These are phyloP conservation scores for Myotis planiceps DNA, from an alignment of 2,797 vertebrate genomes.

Conservation along the genomic window DNA sequence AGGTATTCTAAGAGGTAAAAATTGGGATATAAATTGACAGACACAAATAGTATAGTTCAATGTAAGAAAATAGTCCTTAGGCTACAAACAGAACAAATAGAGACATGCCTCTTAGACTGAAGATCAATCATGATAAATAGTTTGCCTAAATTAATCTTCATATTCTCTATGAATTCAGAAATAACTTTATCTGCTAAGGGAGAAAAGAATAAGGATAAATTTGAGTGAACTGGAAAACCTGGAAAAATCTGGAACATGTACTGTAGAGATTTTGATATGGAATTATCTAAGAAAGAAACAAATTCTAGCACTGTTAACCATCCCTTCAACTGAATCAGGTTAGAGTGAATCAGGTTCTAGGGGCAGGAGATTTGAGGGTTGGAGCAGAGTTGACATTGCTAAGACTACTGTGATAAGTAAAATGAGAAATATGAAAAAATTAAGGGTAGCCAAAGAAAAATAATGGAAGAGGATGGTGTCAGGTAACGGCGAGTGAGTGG, in stretches of 20 bases:
- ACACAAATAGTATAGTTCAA: background rate
- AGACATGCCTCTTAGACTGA: background rate
- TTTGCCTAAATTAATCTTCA: background rate
- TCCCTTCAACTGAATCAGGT: background rate
- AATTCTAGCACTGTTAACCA: background rate
- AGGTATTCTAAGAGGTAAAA: constrained; percentile 2
- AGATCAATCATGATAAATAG: background rate
- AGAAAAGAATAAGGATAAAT: background rate
- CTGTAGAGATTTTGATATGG: background rate
- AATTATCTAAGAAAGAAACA: background rate
- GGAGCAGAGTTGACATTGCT: background rate
- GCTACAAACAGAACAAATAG: background rate
- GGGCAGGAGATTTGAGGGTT: background rate
- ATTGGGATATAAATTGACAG: background rate
- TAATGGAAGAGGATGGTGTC: background rate
- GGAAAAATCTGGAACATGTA: background rate
- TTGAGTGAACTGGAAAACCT: background rate
- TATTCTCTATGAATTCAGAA: background rate
- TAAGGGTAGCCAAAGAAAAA: background rate
- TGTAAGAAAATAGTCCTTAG: background rate
- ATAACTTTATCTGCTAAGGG: background rate
- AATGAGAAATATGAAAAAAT: background rate
- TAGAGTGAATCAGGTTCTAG: background rate
- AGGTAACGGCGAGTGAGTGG: background rate
- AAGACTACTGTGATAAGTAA: background rate